Percentiles rank a stretch among this genome's conserved stretches.
Evolutionary conservation across 2,888 invertebrate genomes (phyloP).

Genomic region (Calameuta pallipes): DNA sequence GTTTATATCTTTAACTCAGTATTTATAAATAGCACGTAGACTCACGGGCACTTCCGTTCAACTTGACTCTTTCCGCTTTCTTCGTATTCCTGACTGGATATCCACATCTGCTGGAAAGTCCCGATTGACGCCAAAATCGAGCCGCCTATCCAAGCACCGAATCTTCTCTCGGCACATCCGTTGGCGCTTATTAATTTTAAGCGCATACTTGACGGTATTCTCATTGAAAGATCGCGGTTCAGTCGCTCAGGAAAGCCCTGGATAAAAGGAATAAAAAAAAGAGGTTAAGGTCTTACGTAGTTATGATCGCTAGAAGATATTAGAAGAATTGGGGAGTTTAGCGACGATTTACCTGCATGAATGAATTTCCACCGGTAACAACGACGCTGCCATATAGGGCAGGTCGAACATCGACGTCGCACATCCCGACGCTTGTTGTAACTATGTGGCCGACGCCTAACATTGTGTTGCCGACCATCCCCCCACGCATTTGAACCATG

Average conservation of each 20-base stretch:
- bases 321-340: constrained; percentile 4
- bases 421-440: constrained; percentile 91
- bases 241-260: constrained; percentile 95
- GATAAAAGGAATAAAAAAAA: not conserved
- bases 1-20: not conserved
- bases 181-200: constrained; percentile 94
- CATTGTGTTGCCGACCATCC: constrained; percentile 78
- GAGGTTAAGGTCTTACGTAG: not conserved
- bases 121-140: constrained; percentile 98
- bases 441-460: constrained; percentile 90
- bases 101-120: constrained; percentile 99
- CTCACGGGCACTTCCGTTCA: constrained; percentile 91
- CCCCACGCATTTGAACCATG: constrained; percentile 67
- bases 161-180: constrained; percentile 89
- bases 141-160: constrained; percentile 99
- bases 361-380: constrained; percentile 93
- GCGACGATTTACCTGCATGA: constrained; percentile 74
- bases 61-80: constrained; percentile 97
- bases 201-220: constrained; percentile 93
- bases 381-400: constrained; percentile 96
- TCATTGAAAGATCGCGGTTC: constrained; percentile 84
- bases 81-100: constrained; percentile 98
- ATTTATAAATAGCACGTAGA: not conserved
- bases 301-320: not conserved
- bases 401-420: constrained; percentile 97